phyloP scores from a whole-genome alignment of 2,888 invertebrate species.

The Philonicus albiceps region DNA sequence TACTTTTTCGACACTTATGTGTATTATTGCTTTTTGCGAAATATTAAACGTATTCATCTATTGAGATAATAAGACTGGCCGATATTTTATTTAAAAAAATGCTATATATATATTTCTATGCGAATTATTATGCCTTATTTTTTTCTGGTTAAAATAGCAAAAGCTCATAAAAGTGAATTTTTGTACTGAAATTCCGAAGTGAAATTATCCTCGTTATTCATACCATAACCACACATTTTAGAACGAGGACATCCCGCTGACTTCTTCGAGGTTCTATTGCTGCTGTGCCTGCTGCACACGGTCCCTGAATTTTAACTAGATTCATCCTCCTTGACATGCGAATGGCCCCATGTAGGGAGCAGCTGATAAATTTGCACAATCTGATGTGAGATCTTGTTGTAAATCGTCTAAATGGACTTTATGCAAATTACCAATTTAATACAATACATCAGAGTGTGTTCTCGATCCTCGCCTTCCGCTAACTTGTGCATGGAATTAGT shows the following conservation, averaged over 20 bases:
- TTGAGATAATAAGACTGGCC: not conserved
- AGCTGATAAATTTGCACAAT: slow-evolving; percentile 16
- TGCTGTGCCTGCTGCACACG: not conserved
- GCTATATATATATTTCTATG: not conserved
- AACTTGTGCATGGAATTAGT: not conserved
- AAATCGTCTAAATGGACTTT: slow-evolving; percentile 26
- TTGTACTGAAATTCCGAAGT: not conserved
- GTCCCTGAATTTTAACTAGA: slow-evolving; percentile 15
- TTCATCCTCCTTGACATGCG: not conserved
- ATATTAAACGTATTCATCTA: not conserved
- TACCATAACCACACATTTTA: not conserved
- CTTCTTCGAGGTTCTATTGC: not conserved
- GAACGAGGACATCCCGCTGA: not conserved
- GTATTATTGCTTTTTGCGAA: not conserved
- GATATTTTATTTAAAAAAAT: too few relatives aligned
- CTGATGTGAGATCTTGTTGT: slow-evolving; percentile 9
- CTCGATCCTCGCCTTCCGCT: not conserved
- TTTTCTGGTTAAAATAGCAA: not conserved
- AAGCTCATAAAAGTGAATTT: not conserved
- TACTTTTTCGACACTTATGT: too few relatives aligned
- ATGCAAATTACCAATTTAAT: slow-evolving; percentile 25
- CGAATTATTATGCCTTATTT: not conserved
- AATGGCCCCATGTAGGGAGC: not conserved
- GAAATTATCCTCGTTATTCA: not conserved
- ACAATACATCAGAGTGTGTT: not conserved